Conservation (phyloP, 2,888 invertebrate species). For the Imbricaverruca yamaguchii region DNA sequence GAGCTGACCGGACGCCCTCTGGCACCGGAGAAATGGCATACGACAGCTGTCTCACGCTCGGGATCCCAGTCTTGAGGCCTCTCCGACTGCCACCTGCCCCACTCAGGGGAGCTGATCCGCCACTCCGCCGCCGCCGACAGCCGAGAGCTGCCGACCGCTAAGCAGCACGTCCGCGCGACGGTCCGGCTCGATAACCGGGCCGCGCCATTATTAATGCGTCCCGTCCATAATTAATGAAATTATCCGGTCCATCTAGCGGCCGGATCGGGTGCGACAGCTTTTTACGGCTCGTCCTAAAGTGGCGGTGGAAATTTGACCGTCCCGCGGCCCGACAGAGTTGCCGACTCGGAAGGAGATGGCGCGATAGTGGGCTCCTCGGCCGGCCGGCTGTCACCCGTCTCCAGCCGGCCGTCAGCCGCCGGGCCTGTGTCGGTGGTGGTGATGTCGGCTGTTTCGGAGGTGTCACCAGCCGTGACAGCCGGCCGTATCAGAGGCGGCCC, state of each 20-base stretch:
- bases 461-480: not conserved
- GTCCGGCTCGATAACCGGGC: no score
- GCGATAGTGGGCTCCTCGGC: not conserved
- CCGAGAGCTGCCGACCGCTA: not conserved
- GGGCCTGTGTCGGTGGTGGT: not conserved
- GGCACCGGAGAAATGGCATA: no score
- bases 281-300: not conserved
- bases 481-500: not conserved
- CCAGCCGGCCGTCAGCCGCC: no score
- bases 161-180: no score
- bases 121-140: not conserved
- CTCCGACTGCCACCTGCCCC: no score
- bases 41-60: no score
- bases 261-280: slow-evolving; percentile 5
- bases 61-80: no score
- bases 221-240: slow-evolving; percentile 13
- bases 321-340: not conserved
- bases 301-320: not conserved
- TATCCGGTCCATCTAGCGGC: not conserved
- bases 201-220: slow-evolving; percentile 3
- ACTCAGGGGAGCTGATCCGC: no score
- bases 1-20: no score
- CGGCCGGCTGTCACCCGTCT: no score
- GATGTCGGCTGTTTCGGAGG: not conserved
- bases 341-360: not conserved